Base-by-base conservation (phyloP, 2,888 invertebrate genomes). In the Blera fallax region DNA sequence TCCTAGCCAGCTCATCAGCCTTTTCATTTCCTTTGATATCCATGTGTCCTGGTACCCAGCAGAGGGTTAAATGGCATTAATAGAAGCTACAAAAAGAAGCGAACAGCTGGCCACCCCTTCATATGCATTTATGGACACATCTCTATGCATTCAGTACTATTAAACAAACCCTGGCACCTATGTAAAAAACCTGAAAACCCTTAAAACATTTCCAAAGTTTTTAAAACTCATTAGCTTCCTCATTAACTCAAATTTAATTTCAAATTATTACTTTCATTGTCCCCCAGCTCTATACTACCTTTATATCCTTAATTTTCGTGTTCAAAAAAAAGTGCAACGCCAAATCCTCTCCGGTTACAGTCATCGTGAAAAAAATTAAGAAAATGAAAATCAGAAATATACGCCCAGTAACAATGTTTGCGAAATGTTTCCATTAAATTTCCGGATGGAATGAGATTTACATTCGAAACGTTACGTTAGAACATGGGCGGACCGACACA, bases 401-500 rank as follows among this genome's bases (percentile, higher is more conserved):
- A 40, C 60, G 37, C 29, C 18, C 43, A 43, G 21, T 60, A 21
- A 34, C 60, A 60, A 43, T 78, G 60, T 62, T 70, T 24, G 69
- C 69, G 62, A 70, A 78, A 78, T 78, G 78, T 52, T 70, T 70
- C 52, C 78, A 78, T 78, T 78, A 78, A 69, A 78, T 70, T 78
- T 78, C 78, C 69, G 69, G 52, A 78, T 78, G 45, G 62, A 78
- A 78, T 52, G 60, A 78, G 62, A 78, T 78, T 78, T 78, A 62
- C 69, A 78, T 78, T 70, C 45, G 27, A 69, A 77, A 77, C 52
- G 67, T 60, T 43, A 43, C 40, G 40, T 58, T 40, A 11, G 14
- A 18, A 56, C 29, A 48, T 16, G 5, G n/a, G 3, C 24, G 54
- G 11, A 32, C 18, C 21, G 4, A 18, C 40, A 40, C 29, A 24